Evolutionary conservation across 2,797 vertebrate species (phyloP), one percentile per base, ranked within the genome.

Genomic region (Gorsachius magnificus): DNA sequence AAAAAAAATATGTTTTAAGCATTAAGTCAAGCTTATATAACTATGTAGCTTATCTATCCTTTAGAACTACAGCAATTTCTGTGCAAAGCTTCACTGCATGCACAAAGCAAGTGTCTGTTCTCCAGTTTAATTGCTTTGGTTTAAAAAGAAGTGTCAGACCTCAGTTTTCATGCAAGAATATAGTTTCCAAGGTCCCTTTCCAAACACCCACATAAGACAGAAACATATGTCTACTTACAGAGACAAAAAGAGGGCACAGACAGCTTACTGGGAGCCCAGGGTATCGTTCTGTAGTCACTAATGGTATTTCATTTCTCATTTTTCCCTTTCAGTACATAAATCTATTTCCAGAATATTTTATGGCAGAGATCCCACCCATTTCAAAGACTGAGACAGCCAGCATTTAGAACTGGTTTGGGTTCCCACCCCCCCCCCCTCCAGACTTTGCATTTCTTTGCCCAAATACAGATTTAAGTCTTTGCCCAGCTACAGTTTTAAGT

Each of bases 181-280:
- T 19, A 16, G 2, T 61, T 61, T 90, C 22, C 57, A 41, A 15
- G 16, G 35, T 63, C 21, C 28, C 35, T 13, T 81, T 75, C 19
- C 21, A 63, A 68, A 43, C 22, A 35, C 26, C 29, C 35, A 17
- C 75, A 7, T 13, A 10, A 21, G 50, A 38, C 17, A 45, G 20
- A 21, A 57, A 38, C 7, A 6, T 12, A 10, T 2, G 6, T 46
- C 31, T 25, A 24, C n/a, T 66, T 31, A 18, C 0, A 1, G 31
- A 46, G 29, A 17, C 66, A 63, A 38, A 66, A 41, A 65, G 35
- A 51, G 11, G 20, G 17, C 13, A 18, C 26, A 9, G 43, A 3
- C 16, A 41, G 29, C 31, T 46, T 26, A 11, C 17, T 6, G 14
- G 10, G 57, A 51, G 41, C 45, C 35, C 38, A 14, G 58, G 36